phyloP scores from a whole-genome alignment of 2,888 invertebrate species.

The Lapara coniferarum region DNA sequence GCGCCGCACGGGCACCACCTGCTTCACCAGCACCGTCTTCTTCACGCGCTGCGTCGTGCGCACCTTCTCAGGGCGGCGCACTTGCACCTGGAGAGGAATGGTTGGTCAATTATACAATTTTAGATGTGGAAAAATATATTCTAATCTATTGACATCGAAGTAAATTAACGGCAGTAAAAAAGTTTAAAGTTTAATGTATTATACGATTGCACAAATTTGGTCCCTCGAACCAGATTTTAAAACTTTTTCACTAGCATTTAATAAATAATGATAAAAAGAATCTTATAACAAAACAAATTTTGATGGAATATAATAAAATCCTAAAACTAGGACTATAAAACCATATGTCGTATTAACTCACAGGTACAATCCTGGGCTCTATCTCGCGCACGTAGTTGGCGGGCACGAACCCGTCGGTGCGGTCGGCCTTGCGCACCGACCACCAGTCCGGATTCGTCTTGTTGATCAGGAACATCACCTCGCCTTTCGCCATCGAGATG shows the following conservation, averaged over 20 bases:
- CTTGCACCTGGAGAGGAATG: constrained; percentile 85
- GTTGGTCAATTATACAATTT: too few relatives aligned
- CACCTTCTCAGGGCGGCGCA: constrained; percentile 92
- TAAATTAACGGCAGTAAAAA: too few relatives aligned
- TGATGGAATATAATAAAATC: too few relatives aligned
- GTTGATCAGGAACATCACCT: constrained; percentile 95
- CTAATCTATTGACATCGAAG: too few relatives aligned
- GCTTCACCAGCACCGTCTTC: constrained; percentile 94
- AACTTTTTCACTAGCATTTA: too few relatives aligned
- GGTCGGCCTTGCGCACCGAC: constrained; percentile 97
- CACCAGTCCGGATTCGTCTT: constrained; percentile 99
- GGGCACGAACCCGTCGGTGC: constrained; percentile 98
- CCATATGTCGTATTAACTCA: constrained; percentile 44
- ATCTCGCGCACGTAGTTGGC: constrained; percentile 97
- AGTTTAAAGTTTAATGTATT: too few relatives aligned
- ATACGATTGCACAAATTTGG: too few relatives aligned
- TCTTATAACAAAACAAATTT: too few relatives aligned
- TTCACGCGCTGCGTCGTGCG: constrained; percentile 93
- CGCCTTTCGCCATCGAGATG: constrained; percentile 95
- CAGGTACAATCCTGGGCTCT: constrained; percentile 91
- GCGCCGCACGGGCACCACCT: constrained; percentile 90
- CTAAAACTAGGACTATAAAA: too few relatives aligned
- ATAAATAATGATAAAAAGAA: neutral
- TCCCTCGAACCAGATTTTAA: too few relatives aligned
- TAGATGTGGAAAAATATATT: too few relatives aligned